Conservation (phyloP, 1,140 invertebrate species). For the Apis laboriosa region DNA sequence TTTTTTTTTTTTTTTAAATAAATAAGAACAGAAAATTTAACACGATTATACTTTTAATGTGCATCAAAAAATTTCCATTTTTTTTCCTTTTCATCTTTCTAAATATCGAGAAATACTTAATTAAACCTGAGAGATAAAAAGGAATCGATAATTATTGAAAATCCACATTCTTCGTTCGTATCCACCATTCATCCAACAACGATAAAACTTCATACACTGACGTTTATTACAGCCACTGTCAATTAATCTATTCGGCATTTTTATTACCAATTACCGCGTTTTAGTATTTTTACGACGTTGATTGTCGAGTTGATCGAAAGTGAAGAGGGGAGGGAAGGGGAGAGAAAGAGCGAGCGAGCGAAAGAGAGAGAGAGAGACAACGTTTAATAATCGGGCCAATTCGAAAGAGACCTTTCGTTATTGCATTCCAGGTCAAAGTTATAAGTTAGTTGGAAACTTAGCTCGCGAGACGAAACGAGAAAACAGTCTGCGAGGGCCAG, state of each 20-base stretch:
- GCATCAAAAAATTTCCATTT: no score
- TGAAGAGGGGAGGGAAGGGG: no score
- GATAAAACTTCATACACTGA: background rate
- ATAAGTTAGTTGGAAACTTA: slow-evolving; percentile 10
- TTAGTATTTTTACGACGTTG: background rate
- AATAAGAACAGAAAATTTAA: no score
- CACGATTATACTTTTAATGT: no score
- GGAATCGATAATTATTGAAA: background rate
- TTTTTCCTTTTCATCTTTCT: no score
- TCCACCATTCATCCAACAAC: fast-evolving
- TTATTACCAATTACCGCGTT: no score
- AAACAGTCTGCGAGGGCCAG: slow-evolving; percentile 4
- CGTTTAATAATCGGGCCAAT: slow-evolving; percentile 30
- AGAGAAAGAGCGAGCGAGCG: no score
- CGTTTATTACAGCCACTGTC: background rate
- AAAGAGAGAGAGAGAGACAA: background rate
- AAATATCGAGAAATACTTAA: no score
- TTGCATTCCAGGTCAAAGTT: slow-evolving; percentile 31
- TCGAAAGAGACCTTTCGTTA: slow-evolving; percentile 7
- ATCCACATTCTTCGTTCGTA: background rate
- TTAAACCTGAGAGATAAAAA: no score
- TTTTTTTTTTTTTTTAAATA: no score
- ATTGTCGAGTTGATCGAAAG: background rate
- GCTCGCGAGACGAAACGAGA: slow-evolving; percentile 22
- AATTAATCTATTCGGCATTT: background rate